Evolutionary conservation across 1,140 invertebrate genomes (phyloP).

Genomic region (Holotrichia oblita): DNA sequence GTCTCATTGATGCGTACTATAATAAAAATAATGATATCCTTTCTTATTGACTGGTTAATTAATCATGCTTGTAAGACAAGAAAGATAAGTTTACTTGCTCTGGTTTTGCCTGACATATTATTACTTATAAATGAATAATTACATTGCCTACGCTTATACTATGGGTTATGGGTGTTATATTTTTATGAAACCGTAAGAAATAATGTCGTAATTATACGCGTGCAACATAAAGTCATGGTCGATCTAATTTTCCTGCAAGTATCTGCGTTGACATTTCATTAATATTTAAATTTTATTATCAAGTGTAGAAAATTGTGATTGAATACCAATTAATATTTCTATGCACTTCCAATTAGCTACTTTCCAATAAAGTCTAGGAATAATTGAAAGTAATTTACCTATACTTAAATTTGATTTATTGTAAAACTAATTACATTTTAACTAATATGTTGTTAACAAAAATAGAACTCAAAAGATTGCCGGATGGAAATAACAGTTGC

Average conservation of each 20-base stretch:
- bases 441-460: not conserved
- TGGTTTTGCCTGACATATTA: not conserved
- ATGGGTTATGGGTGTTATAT: not conserved
- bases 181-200: not conserved
- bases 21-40: slow-evolving; percentile 8
- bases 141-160: not conserved
- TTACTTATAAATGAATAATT: slow-evolving; percentile 6
- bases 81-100: not conserved
- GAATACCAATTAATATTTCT: not conserved
- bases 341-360: not conserved
- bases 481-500: not conserved
- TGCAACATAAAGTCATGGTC: slow-evolving; percentile 26
- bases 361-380: not conserved
- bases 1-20: not conserved
- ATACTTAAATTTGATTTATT: not conserved
- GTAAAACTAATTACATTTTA: not conserved
- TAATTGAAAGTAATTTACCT: not conserved
- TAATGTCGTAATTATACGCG: slow-evolving; percentile 11
- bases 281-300: slow-evolving; percentile 3
- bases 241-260: not conserved
- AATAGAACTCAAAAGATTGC: not conserved
- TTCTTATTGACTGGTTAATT: not conserved
- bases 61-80: not conserved
- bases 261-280: slow-evolving; percentile 5
- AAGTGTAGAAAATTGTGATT: not conserved